Base-by-base conservation (phyloP, 2,888 invertebrate species). In the Dastarcus helophoroides region DNA sequence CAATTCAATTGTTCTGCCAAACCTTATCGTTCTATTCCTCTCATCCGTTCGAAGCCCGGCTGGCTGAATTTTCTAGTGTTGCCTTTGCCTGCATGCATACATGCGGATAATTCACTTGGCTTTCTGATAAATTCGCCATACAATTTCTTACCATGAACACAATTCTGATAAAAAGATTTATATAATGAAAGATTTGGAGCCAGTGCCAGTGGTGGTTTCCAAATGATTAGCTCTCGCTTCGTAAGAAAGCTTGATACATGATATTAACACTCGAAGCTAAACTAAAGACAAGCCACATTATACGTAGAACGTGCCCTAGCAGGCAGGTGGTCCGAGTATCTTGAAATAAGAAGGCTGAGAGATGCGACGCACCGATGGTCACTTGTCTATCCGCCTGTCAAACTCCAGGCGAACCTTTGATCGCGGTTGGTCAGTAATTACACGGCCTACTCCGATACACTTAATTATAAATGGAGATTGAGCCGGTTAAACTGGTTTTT, bases 401-500 rank as follows among this genome's bases (percentile, higher is more conserved):
- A 52, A 53, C 42, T 42, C 40, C 42, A 41, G 41, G 37, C 44
- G 46, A 40, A 46, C 42, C 45, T 43, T 47, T 46, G 49, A 53
- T 53, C 51, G 53, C 48, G 50, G 53, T 48, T 51, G 53, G 53
- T 50, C 50, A 44, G 53, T 54, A 54, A 56, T 54, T 54, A 56
- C 48, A 44, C 49, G 46, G 48, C 53, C 50, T 53, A 51, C 54
- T 55, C 53, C 51, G 55, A 56, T 55, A 54, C 54, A 54, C 55
- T 50, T 56, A 54, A 56, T 56, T 56, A 56, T 52, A 55, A 54
- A 51, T 47, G 53, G 49, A 52, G 52, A 53, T 54, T 48, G 50
- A 47, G 42, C 39, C 43, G 48, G 51, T 51, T 55, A 54, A 56
- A 56, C 52, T n/a, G 54, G 50, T 56, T 56, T 56, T 56, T 56